Conservation (phyloP, 2,888 invertebrate genomes). For the Cephalotes varians region DNA sequence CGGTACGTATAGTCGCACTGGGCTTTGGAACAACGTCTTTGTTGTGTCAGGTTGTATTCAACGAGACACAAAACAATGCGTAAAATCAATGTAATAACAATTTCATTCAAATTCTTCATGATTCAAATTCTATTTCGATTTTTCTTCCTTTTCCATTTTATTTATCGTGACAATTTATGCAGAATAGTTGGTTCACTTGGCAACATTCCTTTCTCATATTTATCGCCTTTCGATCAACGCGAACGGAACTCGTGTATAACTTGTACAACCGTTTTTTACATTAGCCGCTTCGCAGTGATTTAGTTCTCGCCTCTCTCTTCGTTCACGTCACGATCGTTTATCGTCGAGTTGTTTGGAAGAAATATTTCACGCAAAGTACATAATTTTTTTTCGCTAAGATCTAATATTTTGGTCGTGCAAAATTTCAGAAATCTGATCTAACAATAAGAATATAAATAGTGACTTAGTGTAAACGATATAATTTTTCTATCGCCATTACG, state of each 20-base stretch:
- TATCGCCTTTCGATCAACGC: constrained; percentile 16
- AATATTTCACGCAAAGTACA: not conserved
- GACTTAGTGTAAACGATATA: not conserved
- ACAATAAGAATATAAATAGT: not conserved
- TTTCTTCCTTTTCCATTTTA: not conserved
- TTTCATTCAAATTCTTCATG: no score
- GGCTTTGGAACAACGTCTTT: not conserved
- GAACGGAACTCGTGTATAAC: not conserved
- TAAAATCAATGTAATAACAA: not conserved
- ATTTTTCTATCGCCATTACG: not conserved
- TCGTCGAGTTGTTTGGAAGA: not conserved
- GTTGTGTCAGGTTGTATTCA: not conserved
- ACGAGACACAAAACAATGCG: not conserved
- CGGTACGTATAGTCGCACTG: not conserved
- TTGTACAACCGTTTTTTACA: constrained; percentile 29
- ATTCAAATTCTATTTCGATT: not conserved
- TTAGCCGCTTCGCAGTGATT: constrained; percentile 34
- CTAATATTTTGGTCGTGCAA: not conserved
- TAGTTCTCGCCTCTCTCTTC: not conserved
- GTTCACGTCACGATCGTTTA: not conserved
- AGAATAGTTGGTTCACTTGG: not conserved
- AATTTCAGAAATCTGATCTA: not conserved
- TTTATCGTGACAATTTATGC: constrained; percentile 4
- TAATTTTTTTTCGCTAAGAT: not conserved
- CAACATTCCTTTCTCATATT: constrained; percentile 11